Evolutionary conservation across 1,140 invertebrate species (phyloP).

Genomic region (Parasteatoda tepidariorum): DNA sequence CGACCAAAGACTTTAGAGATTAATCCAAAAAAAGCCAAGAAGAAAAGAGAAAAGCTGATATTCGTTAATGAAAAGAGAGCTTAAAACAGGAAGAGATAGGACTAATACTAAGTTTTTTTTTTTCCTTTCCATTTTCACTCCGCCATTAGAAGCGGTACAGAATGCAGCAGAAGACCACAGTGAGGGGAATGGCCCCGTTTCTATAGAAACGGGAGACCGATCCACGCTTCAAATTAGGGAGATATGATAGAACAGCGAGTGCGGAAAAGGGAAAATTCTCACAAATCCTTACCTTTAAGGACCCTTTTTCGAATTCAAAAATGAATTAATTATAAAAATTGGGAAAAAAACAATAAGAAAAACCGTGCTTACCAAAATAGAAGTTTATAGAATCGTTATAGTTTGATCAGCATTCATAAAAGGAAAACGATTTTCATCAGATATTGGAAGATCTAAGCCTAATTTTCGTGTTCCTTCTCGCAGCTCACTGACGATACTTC

Average conservation of each 20-base stretch:
- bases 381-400: no score
- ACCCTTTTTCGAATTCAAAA: background rate
- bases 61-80: background rate
- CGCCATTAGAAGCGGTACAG: conserved; percentile 47
- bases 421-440: background rate
- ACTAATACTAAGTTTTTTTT: background rate
- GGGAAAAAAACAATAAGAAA: no score
- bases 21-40: background rate
- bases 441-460: conserved; percentile 13
- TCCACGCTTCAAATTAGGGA: conserved; percentile 48
- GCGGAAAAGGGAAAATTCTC: background rate
- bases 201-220: conserved; percentile 39
- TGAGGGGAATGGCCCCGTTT: conserved; percentile 42
- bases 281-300: background rate
- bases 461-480: conserved; percentile 9
- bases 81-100: background rate
- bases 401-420: background rate
- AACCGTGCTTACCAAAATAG: no score
- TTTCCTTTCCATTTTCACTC: no score
- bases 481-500: conserved; percentile 31
- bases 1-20: background rate
- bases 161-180: conserved; percentile 18
- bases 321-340: no score
- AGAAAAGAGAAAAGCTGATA: background rate
- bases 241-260: conserved; percentile 26